Base-by-base conservation (phyloP, 2,888 invertebrate genomes). In the Ormyrus nitidulus region DNA sequence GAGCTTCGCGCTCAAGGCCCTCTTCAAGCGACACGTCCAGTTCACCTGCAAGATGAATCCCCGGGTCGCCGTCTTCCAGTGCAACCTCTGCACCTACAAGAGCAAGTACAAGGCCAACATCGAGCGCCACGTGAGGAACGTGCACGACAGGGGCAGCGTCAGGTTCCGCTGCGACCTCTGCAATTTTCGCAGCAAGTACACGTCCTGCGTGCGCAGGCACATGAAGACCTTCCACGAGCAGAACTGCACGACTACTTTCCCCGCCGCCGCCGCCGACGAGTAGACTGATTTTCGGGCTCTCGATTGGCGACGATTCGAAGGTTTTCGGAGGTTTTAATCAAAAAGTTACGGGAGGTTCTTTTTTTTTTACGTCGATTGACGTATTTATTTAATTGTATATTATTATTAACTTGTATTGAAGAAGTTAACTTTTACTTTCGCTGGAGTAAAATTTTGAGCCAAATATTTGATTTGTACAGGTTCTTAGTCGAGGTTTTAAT, bases 91-190 rank as follows among this genome's bases (percentile, higher is more conserved):
- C 81, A 83, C 83, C 5, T 89, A 89, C 82, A 88, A 86, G 78
- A 88, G 87, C 80, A 88, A 89, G 73, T 89, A 90, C 82, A 91
- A 91, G 59, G 88, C 92, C 48, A 91, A 90, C 84, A 86, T 89
- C 83, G 86, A 88, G 84, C 85, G 89, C 10, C 91, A 91, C 85
- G 89, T 91, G 34, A 62, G 86, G 46, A 89, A 89, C 51, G 85
- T 89, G 44, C 87, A 87, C 82, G 86, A 87, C 44, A 85, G 85
- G 6, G 86, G 86, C 2, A 83, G 83, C 9, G 74, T 83, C 6
- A 86, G 86, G 66, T 88, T 87, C 70, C 82, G 84, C 10, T 89
- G 89, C 75, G 84, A 86, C 9, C 80, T 88, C 0, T 89, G 89
- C 82, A 85, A 85, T 70, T 89, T 89, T 58, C 85, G 85, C n/a